These are phyloP conservation scores for Oreortyx pictus DNA, from an alignment of 2,797 vertebrate genomes.

Conservation along the genomic window DNA sequence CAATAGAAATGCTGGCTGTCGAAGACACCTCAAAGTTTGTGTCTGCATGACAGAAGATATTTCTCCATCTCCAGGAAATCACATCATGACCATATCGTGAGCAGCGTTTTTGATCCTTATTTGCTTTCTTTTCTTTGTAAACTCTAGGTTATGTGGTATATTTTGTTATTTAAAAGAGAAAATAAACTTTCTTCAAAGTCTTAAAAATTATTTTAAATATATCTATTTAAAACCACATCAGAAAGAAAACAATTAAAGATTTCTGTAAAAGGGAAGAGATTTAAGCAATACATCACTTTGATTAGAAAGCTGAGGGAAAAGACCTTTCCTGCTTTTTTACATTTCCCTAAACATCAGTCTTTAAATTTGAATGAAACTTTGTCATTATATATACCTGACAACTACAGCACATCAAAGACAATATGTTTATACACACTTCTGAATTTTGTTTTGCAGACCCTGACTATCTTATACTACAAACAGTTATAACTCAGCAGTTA, in stretches of 20 bases:
- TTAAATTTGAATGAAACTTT: constrained; percentile 15
- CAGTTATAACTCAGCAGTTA: neutral
- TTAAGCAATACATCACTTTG: constrained; percentile 38
- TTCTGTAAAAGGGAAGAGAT: neutral
- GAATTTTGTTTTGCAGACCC: neutral
- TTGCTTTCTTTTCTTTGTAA: neutral
- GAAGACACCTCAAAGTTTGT: neutral
- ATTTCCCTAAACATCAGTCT: constrained; percentile 31
- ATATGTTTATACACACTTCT: neutral
- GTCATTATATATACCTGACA: neutral
- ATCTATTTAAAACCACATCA: neutral
- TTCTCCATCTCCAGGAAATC: neutral
- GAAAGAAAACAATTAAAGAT: constrained; percentile 6
- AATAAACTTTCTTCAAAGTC: neutral
- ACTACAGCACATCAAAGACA: constrained; percentile 3
- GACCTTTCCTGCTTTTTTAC: constrained; percentile 42
- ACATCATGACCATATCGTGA: neutral
- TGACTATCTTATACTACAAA: neutral
- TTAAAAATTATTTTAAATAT: neutral
- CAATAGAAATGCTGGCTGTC: neutral
- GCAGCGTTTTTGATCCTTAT: neutral
- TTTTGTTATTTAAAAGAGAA: neutral
- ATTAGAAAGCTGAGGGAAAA: constrained; percentile 26
- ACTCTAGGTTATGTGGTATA: neutral
- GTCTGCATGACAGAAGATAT: neutral